Evolutionary conservation across 2,113 vertebrate genomes (phyloP).

Genomic region (Proteles cristata): DNA sequence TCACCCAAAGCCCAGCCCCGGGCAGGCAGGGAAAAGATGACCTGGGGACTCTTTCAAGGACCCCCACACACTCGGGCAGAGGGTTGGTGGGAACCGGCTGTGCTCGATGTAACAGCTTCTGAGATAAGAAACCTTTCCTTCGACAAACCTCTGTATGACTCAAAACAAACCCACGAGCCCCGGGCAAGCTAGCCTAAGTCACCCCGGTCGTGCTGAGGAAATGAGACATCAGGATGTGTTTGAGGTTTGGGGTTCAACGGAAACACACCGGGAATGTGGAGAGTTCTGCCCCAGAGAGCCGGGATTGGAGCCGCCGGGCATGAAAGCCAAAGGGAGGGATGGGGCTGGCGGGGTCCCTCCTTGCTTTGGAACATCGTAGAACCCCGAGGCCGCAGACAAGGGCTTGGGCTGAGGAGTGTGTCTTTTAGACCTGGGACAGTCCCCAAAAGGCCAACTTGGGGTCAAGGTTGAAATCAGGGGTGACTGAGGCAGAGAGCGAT

Average conservation of each 20-base stretch:
- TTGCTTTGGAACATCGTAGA: background rate
- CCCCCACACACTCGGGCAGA: background rate
- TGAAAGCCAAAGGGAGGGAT: background rate
- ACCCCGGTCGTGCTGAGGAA: background rate
- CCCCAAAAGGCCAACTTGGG: conserved; percentile 57
- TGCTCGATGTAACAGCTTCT: background rate
- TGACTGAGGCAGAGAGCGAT: background rate
- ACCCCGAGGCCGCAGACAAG: background rate
- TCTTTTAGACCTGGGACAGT: conserved; percentile 20
- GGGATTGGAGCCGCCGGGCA: background rate
- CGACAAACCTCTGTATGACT: conserved; percentile 47
- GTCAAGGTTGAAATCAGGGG: conserved; percentile 49
- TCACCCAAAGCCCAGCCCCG: background rate
- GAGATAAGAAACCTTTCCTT: conserved; percentile 59
- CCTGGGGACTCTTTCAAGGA: background rate
- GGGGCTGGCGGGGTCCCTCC: background rate
- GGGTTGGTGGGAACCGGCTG: background rate
- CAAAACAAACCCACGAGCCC: conserved; percentile 35
- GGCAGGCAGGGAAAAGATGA: background rate
- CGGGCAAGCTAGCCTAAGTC: background rate
- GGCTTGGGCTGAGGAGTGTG: background rate
- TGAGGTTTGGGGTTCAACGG: conserved; percentile 73
- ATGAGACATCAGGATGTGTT: conserved; percentile 58
- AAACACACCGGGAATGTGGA: conserved; percentile 25
- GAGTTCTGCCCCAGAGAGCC: background rate